Base-by-base conservation (phyloP, 2,888 invertebrate species). In the Noctuana brunneofusca region DNA sequence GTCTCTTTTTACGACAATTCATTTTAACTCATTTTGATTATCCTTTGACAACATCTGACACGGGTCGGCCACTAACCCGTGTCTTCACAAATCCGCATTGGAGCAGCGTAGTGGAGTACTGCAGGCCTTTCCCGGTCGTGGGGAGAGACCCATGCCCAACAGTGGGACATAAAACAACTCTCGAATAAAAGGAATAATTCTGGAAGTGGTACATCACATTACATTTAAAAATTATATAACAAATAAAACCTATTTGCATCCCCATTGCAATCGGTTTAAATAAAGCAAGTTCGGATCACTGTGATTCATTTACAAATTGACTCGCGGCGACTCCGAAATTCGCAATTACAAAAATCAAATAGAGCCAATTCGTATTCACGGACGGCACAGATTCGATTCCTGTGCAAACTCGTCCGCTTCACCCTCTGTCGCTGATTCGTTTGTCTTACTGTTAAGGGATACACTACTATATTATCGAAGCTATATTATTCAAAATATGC, bases 331-430 rank as follows among this genome's bases (percentile, higher is more conserved):
- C 30, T 43, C 56, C 30, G 43, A 63, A 63, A 56, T 63, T 63
- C 50, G 63, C 56, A 63, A 63, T 63, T 63, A 63, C 63, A 63
- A 63, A 63, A 63, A 63, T 63, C 63, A 63, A 63, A 63, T 63
- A 56, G 56, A 63, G 50, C 63, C 63, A 56, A 63, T 63, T 63
- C 63, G 63, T 63, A 63, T 56, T 63, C 63, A 63, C 56, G 32
- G 50, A 41, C 63, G 49, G 50, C 30, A 32, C 50, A 16, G 56
- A 63, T 63, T 63, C 56, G 63, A 63, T 63, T 63, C 56, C 49
- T 30, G 50, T 20, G 63, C 55, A 63, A 62, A 63, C 63, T 63
- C 56, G 12, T 14, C 38, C 27, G 50, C 56, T 41, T 50, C 63
- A 50, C 30, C 48, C 54, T 48, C 35, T 49, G 48, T 32, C 41